A percentile compares a stretch with the other conserved stretches of the same genome.
These are phyloP conservation scores for Apamea epomidion DNA, from an alignment of 2,888 invertebrate genomes.

Conservation along the genomic window DNA sequence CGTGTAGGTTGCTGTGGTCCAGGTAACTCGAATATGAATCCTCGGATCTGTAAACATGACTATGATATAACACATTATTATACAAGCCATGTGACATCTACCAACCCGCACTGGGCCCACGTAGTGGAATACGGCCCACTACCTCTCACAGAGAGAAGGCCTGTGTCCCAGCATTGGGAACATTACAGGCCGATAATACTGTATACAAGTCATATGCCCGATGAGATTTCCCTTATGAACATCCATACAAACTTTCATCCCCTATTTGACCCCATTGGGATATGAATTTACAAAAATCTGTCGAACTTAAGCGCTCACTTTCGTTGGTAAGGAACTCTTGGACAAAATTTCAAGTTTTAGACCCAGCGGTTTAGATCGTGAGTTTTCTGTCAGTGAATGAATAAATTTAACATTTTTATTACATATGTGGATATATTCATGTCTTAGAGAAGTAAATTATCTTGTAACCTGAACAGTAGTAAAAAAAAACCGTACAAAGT, in stretches of 20 bases:
- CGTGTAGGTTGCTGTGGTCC: constrained; percentile 65
- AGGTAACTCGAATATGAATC: constrained; percentile 77
- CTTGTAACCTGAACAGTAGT: neutral
- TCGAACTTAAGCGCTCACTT: neutral
- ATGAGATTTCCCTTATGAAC: neutral
- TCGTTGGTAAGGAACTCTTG: neutral
- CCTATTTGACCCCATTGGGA: neutral
- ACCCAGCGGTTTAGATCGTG: neutral
- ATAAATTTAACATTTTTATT: too few relatives aligned
- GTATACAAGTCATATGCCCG: neutral
- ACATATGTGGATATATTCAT: neutral
- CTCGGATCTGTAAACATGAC: constrained; percentile 71
- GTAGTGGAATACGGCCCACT: too few relatives aligned
- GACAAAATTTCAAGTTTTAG: neutral
- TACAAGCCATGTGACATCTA: neutral
- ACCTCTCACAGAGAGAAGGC: too few relatives aligned
- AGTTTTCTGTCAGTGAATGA: neutral
- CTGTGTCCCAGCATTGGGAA: too few relatives aligned
- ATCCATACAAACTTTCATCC: neutral
- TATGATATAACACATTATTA: neutral
- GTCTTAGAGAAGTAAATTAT: neutral
- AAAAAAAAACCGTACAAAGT: neutral
- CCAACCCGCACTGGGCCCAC: neutral
- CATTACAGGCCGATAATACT: too few relatives aligned
- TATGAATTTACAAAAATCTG: neutral